Evolutionary conservation across 2,888 invertebrate species (phyloP), one percentile per base, ranked within the genome.

Genomic region (Idaea dimidiata): DNA sequence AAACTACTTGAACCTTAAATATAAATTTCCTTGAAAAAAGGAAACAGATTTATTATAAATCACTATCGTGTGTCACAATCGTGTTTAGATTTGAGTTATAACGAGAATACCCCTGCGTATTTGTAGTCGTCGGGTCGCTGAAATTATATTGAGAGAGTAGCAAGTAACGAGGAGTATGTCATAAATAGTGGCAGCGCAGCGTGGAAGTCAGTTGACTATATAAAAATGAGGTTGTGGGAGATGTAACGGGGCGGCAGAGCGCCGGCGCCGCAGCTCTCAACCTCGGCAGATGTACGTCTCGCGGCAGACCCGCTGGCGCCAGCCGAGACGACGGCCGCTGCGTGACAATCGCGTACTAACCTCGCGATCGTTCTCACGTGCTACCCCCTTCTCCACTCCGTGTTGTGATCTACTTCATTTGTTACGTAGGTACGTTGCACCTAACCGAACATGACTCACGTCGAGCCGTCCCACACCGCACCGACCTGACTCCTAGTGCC

Each of bases 181-280:
- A 91, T 91, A 89, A 90, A 89, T 90, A 90, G 89, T 89, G 86
- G 85, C 85, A 85, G 87, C 82, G 87, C 85, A 85, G 87, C 82
- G 87, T 87, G 87, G 89, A 91, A 91, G 91, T 90, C 90, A 91
- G 88, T 91, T 84, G 89, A 91, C 89, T 91, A 88, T 89, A 90
- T 91, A 91, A 91, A 91, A 91, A 88, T 90, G 88, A 86, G 88
- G 84, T 80, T 87, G 85, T 84, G 81, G 82, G 83, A 80, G 87
- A 86, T 87, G 86, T 85, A 79, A 85, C 76, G 77, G 79, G 81
- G 76, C 77, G 70, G 81, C 79, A 89, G 87, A 74, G 91, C 91
- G 91, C 91, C 90, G 91, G 91, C 91, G 91, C 91, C 83, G 79
- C 75, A 82, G 76, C 79, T 77, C 80, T 82, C 84, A 80, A 82